Percentiles rank a stretch among this genome's conserved stretches.
These are phyloP conservation scores for Drosophila putrida DNA, from an alignment of 2,888 invertebrate species.

Conservation along the genomic window DNA sequence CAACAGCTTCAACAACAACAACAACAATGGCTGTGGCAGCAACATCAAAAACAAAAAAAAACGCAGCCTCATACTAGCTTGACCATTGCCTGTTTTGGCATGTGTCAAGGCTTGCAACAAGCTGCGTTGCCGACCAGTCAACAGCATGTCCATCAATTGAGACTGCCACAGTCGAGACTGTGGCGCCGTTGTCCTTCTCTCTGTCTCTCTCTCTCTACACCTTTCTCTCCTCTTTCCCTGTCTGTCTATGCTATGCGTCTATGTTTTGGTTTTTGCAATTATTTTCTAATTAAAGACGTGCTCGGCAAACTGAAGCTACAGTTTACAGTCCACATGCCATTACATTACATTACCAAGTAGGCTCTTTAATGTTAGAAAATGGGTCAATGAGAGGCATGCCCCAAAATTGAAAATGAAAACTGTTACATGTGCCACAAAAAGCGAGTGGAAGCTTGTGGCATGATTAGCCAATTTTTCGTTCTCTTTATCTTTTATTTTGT, in stretches of 20 bases:
- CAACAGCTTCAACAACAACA: constrained; percentile 15
- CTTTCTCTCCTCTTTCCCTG: neutral
- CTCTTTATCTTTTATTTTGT: neutral
- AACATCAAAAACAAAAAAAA: constrained; percentile 21
- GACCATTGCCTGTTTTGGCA: constrained; percentile 78
- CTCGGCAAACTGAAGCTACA: constrained; percentile 54
- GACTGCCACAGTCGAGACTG: constrained; percentile 48
- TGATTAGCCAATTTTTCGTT: constrained; percentile 59
- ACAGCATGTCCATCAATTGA: constrained; percentile 79
- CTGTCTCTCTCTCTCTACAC: neutral
- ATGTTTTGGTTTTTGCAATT: constrained; percentile 73
- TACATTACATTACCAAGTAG: constrained; percentile 4
- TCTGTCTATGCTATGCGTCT: constrained; percentile 21
- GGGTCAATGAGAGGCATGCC: constrained; percentile 59
- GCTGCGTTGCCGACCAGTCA: constrained; percentile 55
- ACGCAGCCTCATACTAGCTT: constrained; percentile 58
- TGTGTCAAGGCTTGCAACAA: constrained; percentile 77
- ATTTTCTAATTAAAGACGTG: constrained; percentile 85
- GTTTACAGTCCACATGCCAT: constrained; percentile 5
- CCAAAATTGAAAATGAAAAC: constrained; percentile 60
- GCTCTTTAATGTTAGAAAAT: constrained; percentile 41
- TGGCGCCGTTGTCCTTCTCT: constrained; percentile 68
- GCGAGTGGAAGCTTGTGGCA: constrained; percentile 45
- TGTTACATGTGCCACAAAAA: constrained; percentile 60
- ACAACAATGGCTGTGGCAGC: constrained; percentile 4